Base-by-base conservation (phyloP, 2,797 vertebrate genomes). In the Cyclopterus lumpus region DNA sequence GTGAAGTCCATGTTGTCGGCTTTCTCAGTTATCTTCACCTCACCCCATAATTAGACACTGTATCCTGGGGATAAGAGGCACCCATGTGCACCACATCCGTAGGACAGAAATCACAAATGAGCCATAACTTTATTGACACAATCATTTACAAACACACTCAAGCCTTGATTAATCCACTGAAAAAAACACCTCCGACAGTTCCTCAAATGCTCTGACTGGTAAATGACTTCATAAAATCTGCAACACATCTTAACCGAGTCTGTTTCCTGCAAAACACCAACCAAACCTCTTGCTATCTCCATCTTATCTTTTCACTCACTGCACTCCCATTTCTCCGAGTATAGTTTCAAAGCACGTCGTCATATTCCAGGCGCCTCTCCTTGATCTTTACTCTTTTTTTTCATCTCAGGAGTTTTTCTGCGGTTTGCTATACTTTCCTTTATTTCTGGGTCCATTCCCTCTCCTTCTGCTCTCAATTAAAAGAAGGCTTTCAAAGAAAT, bases 51-150 rank as follows among this genome's bases (percentile, higher is more conserved):
- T 73, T 68, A 67, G 77, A 79, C 69, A 64, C 71, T 77, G 76
- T 58, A 64, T 70, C 70, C 44, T 32, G 62, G 16, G 79, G 81
- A 89, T 91, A 82, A 88, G 59, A 82, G 57, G 63, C 42, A 28
- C 32, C 70, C 67, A 53, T 79, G 79, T 65, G 69, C 15, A 9
- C 51, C 54, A 44, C 71, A 75, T 65, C 58, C 20, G 9, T 70
- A 73, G 42, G 24, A 69, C 38, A 73, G 54, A 78, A 82, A 73
- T 66, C 58, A 49, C 44, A 61, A 54, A 57, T n/a, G 55, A 67
- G 9, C 49, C 34, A 53, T 22, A 34, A 77, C 6, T 67, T 74
- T 42, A 63, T 22, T 46, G 66, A 74, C 59, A 66, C 59, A 73
- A 67, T 65, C n/a, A n/a, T 42, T 55, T 48, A 32, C 75, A 67